Evolutionary conservation across 1,140 invertebrate genomes (phyloP), one percentile per base, ranked within the genome.

Genomic region (Yoshiicerus persimilis): DNA sequence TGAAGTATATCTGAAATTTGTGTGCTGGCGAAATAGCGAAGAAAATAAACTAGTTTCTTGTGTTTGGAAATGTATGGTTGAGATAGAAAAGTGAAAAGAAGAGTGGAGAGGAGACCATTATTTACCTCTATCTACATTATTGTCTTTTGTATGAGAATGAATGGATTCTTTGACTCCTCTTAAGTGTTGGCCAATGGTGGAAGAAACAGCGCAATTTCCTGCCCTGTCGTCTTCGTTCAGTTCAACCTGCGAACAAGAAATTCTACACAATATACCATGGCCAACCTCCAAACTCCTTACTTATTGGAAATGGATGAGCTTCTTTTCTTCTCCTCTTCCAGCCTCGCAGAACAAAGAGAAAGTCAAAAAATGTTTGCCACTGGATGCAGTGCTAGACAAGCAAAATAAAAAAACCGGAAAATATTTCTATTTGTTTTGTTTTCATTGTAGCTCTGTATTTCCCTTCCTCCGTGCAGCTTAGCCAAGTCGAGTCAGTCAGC

Each of bases 101-200:
- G 62, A 64, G 70, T 75, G 32, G 70, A 32, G 66, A 70, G 25
- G 70, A 80, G 23, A 80, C 75, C 75, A 80, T 80, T 80, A 80
- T 80, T 80, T 80, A 80, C 75, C 75, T 80, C 75, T 80, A 80
- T 80, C 75, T 80, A 80, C 75, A 80, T 80, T 80, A 80, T 80
- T 80, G 75, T 80, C 75, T 80, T 80, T 80, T 80, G 75, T 80
- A 80, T 80, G 75, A 80, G 75, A 80, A 80, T 80, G 75, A 80
- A 80, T 80, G 75, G 75, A 80, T 80, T 80, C 75, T 80, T 80
- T 80, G 75, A 80, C 75, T 80, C 75, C 32, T 80, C 30, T 80
- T 80, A 80, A 80, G 75, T 80, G 75, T 80, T 80, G 75, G 75
- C 75, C 75, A 80, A 80, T 80, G 75, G 75, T 32, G 75, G 75